Evolutionary conservation across 1,140 invertebrate genomes (phyloP).

Genomic region (Orchestia grillus): DNA sequence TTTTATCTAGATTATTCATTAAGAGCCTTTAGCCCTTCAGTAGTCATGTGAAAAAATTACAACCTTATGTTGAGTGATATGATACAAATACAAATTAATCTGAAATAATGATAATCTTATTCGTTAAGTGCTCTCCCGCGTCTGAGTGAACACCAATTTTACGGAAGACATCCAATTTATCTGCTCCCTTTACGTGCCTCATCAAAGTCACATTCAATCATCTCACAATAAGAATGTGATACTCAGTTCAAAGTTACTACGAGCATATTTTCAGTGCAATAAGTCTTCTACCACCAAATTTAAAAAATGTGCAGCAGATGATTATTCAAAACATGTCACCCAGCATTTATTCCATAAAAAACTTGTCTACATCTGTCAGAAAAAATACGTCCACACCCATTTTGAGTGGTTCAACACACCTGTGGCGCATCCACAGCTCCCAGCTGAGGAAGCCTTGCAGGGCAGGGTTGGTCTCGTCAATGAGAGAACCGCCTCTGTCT

Average conservation of each 20-base stretch:
- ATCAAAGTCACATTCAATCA: neutral
- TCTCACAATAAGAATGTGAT: neutral
- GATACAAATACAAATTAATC: too few species aligned
- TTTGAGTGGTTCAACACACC: constrained; percentile 71
- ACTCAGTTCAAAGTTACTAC: too few species aligned
- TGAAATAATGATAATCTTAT: too few species aligned
- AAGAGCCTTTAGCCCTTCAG: too few species aligned
- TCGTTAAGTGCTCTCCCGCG: too few species aligned
- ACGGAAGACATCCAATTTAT: neutral
- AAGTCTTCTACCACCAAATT: neutral
- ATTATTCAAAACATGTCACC: neutral
- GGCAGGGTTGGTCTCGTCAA: constrained; percentile 94
- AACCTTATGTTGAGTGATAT: too few species aligned
- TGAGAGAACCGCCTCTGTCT: constrained; percentile 83
- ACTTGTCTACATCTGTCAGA: neutral
- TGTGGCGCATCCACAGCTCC: constrained; percentile 91
- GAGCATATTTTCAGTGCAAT: neutral
- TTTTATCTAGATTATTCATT: too few species aligned
- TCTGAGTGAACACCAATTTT: too few species aligned
- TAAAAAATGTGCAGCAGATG: neutral
- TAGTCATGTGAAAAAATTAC: too few species aligned
- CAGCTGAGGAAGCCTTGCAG: constrained; percentile 94
- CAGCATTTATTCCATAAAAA: neutral
- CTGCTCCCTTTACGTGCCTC: neutral
- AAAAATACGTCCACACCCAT: neutral